Percentiles rank a stretch among this genome's conserved stretches.
Evolutionary conservation across 2,113 vertebrate genomes (phyloP).

Genomic region (Aptenodytes forsteri): DNA sequence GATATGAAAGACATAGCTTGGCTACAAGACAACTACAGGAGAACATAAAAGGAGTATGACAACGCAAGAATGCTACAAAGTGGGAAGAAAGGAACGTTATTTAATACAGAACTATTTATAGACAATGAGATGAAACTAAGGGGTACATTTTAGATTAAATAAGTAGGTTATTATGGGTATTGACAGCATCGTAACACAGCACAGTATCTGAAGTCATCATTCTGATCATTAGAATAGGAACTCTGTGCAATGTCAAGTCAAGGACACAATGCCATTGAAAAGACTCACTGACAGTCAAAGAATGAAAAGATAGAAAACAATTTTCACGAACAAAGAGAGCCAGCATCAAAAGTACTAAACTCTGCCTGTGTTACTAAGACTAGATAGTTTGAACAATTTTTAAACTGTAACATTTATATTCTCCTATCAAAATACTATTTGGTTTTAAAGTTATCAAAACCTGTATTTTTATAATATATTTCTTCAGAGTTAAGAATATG

Average conservation of each 20-base stretch:
- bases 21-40: not conserved
- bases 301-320: not conserved
- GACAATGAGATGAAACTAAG: not conserved
- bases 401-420: not conserved
- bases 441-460: not conserved
- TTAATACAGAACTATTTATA: not conserved
- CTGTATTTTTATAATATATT: not conserved
- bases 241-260: not conserved
- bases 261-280: not conserved
- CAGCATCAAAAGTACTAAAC: not conserved
- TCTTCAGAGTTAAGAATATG: not conserved
- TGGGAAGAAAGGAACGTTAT: not conserved
- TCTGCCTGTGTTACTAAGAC: not conserved
- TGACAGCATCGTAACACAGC: not conserved
- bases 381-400: not conserved
- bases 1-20: not conserved
- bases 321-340: not conserved
- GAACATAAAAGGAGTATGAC: not conserved
- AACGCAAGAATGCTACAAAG: not conserved
- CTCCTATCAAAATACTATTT: not conserved
- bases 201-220: not conserved
- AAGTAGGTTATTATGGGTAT: not conserved
- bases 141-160: not conserved
- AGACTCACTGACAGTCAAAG: not conserved
- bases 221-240: not conserved